Conservation (phyloP, 2,797 vertebrate genomes). For the Mormyrus hasselquistii region DNA sequence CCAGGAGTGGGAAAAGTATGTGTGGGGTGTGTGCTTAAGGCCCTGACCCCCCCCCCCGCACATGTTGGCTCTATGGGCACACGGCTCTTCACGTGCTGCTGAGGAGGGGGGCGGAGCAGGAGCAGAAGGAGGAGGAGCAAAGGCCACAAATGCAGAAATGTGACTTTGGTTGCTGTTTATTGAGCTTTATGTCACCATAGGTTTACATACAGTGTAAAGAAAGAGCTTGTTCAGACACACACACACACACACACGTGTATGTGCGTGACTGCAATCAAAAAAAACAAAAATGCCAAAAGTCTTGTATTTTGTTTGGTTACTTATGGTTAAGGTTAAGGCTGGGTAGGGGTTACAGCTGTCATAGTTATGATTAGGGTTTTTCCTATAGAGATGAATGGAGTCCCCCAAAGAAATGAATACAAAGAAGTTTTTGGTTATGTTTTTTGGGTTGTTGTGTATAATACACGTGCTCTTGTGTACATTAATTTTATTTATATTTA, state of each 20-base stretch:
- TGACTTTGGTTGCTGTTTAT: neutral
- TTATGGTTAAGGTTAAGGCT: neutral
- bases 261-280: neutral
- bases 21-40: constrained; percentile 68
- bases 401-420: neutral
- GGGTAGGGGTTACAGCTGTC: neutral
- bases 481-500: neutral
- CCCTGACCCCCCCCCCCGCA: constrained; percentile 57
- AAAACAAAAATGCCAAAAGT: neutral
- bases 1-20: constrained; percentile 42
- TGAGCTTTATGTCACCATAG: neutral
- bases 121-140: constrained; percentile 24
- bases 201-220: neutral
- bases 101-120: constrained; percentile 52
- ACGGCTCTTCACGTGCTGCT: constrained; percentile 65
- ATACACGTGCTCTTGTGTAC: neutral
- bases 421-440: neutral
- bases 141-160: neutral
- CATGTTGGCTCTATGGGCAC: constrained; percentile 61
- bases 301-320: neutral
- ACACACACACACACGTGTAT: neutral
- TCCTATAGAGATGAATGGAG: neutral
- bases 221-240: neutral
- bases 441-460: neutral
- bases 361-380: neutral